Percentiles rank a stretch among this genome's conserved stretches.
These are phyloP conservation scores for Calameuta pallipes DNA, from an alignment of 2,888 invertebrate genomes.

Conservation along the genomic window DNA sequence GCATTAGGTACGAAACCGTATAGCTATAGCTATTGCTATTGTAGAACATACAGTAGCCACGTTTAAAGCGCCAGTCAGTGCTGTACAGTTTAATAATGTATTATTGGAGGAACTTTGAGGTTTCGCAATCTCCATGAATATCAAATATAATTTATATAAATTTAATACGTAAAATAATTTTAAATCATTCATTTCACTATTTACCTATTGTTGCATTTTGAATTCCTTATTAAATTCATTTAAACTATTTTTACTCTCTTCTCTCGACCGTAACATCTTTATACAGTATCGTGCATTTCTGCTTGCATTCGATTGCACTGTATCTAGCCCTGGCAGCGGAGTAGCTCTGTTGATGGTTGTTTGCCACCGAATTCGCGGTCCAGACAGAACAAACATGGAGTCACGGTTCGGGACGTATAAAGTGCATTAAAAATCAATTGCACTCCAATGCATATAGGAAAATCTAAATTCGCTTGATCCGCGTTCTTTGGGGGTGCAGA, in stretches of 20 bases:
- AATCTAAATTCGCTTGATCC: neutral
- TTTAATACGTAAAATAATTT: neutral
- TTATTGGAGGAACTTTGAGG: neutral
- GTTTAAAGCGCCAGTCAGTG: neutral
- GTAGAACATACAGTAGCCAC: neutral
- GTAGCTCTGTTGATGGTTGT: conserved; percentile 28
- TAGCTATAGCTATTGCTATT: neutral
- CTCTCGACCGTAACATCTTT: neutral
- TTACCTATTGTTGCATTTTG: too few species aligned
- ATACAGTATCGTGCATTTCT: neutral
- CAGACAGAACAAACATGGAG: conserved; percentile 49
- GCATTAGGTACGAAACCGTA: too few species aligned
- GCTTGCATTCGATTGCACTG: neutral
- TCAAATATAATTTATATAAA: neutral
- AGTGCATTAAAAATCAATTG: conserved; percentile 58
- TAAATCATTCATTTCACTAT: too few species aligned
- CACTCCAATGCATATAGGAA: conserved; percentile 22
- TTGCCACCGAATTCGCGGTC: conserved; percentile 37
- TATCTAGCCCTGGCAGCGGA: neutral
- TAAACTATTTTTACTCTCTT: neutral
- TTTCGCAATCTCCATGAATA: neutral
- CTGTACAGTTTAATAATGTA: neutral
- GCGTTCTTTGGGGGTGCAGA: neutral
- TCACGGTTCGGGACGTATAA: conserved; percentile 21
- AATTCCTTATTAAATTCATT: too few species aligned